These are phyloP conservation scores for Scaptomyza hsui DNA, from an alignment of 1,140 invertebrate genomes.

Conservation along the genomic window DNA sequence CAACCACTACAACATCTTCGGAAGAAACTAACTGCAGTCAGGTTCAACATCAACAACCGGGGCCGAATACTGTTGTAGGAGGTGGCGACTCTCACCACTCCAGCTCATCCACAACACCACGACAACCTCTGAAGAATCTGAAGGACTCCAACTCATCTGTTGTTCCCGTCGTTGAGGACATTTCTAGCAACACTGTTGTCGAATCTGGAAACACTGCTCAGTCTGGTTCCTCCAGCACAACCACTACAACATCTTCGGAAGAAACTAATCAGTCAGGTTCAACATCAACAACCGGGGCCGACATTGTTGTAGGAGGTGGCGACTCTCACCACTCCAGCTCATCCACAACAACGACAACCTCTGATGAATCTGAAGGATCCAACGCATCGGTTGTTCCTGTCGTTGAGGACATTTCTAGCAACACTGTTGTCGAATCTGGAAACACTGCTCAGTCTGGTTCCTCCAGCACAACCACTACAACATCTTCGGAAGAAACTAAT, in stretches of 20 bases:
- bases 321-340: constrained; percentile 18
- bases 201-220: background rate
- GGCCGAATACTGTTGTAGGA: background rate
- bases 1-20: background rate
- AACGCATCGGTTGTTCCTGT: background rate
- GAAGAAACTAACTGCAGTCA: too few species aligned
- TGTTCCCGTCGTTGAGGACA: background rate
- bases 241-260: too few species aligned
- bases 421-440: constrained; percentile 2
- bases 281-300: too few species aligned
- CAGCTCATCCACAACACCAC: too few species aligned
- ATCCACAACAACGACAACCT: constrained; percentile 15
- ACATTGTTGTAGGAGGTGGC: background rate
- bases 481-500: background rate
- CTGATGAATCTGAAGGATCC: background rate
- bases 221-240: background rate
- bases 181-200: background rate
- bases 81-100: too few species aligned
- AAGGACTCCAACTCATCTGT: background rate
- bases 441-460: constrained; percentile 1
- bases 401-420: background rate
- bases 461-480: background rate
- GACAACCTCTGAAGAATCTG: background rate
- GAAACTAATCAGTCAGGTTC: background rate
- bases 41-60: constrained; percentile 12